Evolutionary conservation across 2,888 invertebrate species (phyloP), one percentile per base, ranked within the genome.

Genomic region (Caenorhabditis sp.): DNA sequence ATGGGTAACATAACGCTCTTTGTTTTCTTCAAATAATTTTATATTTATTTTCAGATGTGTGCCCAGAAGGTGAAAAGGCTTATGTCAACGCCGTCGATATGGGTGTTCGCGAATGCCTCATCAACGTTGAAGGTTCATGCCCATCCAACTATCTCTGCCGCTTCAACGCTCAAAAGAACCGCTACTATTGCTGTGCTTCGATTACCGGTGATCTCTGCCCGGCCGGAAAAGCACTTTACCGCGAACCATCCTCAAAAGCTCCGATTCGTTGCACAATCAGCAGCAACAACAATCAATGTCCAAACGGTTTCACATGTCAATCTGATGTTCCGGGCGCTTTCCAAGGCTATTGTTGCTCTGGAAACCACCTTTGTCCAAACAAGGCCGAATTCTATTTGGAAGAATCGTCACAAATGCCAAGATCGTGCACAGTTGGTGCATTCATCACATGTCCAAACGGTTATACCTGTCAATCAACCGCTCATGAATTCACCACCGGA

Each of bases 361-460:
- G 82, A 50, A 79, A 79, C 43, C 77, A 83, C 65, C 69, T 86
- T 26, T 86, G 86, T 59, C 86, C 86, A 6, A 85, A 86, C 69
- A 84, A 83, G 76, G 86, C 84, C 21, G 86, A 86, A 21, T 86
- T 86, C 79, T 84, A 82, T 72, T 58, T 86, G 31, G 86, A 86
- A 64, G 86, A 86, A 62, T 77, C 71, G 26, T 79, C 77, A 19
- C 83, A 84, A 62, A 85, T 85, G 86, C 86, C 86, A 14, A 59
- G 86, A 43, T 82, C 82, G 19, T 86, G 86, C 63, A 86, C 86
- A 10, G 76, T 85, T n/a, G 86, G 86, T 50, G 84, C 86, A 3
- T 86, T 86, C 69, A 85, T 86, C 76, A 85, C 85, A 3, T 86
- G 86, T 61, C 86, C 86, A 14, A 86, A 84, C 43, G 85, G 86